Evolutionary conservation across 2,113 vertebrate species (phyloP).

Genomic region (Antechinus flavipes): DNA sequence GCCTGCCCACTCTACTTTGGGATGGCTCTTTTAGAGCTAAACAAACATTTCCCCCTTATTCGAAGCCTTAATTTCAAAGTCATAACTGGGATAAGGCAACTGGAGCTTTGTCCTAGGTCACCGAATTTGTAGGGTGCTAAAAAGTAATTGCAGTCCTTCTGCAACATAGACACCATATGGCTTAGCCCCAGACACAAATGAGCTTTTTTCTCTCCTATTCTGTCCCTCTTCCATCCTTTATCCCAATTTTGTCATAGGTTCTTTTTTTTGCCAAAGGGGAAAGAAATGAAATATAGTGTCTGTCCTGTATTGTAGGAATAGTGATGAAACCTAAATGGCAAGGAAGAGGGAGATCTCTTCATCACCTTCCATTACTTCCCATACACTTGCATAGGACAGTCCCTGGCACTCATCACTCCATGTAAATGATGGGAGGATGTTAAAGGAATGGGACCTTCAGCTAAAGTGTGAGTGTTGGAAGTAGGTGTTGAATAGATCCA

Average conservation of each 20-base stretch:
- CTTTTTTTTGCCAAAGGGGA: no score
- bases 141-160: background rate
- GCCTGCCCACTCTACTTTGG: background rate
- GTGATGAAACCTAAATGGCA: background rate
- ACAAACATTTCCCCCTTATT: background rate
- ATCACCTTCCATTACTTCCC: no score
- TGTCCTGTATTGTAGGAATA: no score
- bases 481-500: no score
- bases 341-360: background rate
- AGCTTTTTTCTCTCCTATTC: no score
- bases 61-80: background rate
- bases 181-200: no score
- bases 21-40: background rate
- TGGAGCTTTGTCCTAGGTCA: background rate
- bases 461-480: no score
- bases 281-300: no score
- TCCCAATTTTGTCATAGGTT: background rate
- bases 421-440: background rate
- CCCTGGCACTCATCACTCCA: background rate
- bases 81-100: background rate
- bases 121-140: background rate
- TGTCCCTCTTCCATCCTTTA: background rate
- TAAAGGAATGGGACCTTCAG: background rate
- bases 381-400: background rate
- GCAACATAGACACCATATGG: background rate